A percentile compares a stretch with the other conserved stretches of the same genome.
phyloP scores from a whole-genome alignment of 2,888 invertebrate genomes.

The Cryptophagus acutangulus region DNA sequence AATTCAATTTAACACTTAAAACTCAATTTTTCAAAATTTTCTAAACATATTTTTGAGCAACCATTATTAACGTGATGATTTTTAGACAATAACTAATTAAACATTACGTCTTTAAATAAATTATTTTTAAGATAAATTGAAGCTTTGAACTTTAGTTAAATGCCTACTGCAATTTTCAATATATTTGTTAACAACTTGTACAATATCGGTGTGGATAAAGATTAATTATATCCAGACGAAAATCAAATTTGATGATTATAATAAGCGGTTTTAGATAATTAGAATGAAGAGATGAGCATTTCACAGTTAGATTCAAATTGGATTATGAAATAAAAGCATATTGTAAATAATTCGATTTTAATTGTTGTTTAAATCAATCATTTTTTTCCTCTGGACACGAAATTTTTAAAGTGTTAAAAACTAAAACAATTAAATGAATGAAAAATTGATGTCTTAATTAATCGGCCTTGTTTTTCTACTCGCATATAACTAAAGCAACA shows the following conservation, averaged over 20 bases:
- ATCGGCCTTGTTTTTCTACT: constrained; percentile 1
- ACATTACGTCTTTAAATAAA: too few relatives aligned
- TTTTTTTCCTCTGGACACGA: constrained; percentile 7
- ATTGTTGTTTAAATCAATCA: constrained; percentile 6
- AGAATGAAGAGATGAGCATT: neutral
- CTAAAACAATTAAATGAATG: constrained; percentile 1
- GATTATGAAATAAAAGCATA: neutral
- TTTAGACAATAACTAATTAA: too few relatives aligned
- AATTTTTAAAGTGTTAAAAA: neutral
- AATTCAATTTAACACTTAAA: too few relatives aligned
- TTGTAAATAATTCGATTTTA: constrained; percentile 6
- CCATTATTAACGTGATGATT: too few relatives aligned
- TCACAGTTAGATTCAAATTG: neutral
- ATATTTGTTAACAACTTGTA: too few relatives aligned
- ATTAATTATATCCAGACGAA: too few relatives aligned
- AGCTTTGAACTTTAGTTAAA: too few relatives aligned
- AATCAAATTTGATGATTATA: constrained; percentile 5
- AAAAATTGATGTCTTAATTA: constrained; percentile 1
- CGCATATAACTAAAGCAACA: neutral
- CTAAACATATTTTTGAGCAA: too few relatives aligned
- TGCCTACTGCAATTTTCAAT: too few relatives aligned
- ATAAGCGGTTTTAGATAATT: constrained; percentile 5
- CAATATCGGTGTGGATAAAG: too few relatives aligned
- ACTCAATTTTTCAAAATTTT: too few relatives aligned
- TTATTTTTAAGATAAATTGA: too few relatives aligned